Base-by-base conservation (phyloP, 2,113 vertebrate species). In the Ophthalmolycus amberensis region DNA sequence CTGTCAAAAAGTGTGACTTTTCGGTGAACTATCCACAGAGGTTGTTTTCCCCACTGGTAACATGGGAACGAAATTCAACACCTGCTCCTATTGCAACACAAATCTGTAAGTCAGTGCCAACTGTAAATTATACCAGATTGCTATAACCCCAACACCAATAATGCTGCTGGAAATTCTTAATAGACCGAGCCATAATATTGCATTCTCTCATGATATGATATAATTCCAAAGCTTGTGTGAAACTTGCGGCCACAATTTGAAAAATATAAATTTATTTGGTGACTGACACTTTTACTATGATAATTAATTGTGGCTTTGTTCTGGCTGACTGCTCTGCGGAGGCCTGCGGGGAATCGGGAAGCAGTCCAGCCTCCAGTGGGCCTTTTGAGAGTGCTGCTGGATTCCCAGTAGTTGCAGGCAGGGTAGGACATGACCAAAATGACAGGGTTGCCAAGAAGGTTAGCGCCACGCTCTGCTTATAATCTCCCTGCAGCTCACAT, bases 401-500 rank as follows among this genome's bases (percentile, higher is more conserved):
- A 65, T 79, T 88, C 81, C 54, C 66, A 77, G 71, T 77, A 77
- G 84, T 56, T 82, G 75, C 83, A 71, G 62, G 77, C 85, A 80
- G 76, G 79, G 80, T 75, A 79, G 75, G 87, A 94, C 88, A 86
- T 90, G 89, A 94, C 93, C 94, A 94, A 92, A 95, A 94, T 93
- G 91, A 94, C 64, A 69, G 91, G 90, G 88, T 94, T 92, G 89
- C 82, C 90, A 89, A 86, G 81, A 73, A 84, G 83, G 83, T 78
- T 75, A 70, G 86, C 85, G 87, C 78, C 86, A 84, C 90, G 76
- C 77, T 78, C 80, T 63, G 79, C 83, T 86, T 85, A 78, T 80
- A 77, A 77, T 91, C 77, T 78, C 46, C 56, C 76, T 85, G 40
- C 67, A 72, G 77, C 72, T 46, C 54, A 32, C 67, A 59, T 88